Conservation (phyloP, 2,797 vertebrate genomes). For the Nannoperca australis region DNA sequence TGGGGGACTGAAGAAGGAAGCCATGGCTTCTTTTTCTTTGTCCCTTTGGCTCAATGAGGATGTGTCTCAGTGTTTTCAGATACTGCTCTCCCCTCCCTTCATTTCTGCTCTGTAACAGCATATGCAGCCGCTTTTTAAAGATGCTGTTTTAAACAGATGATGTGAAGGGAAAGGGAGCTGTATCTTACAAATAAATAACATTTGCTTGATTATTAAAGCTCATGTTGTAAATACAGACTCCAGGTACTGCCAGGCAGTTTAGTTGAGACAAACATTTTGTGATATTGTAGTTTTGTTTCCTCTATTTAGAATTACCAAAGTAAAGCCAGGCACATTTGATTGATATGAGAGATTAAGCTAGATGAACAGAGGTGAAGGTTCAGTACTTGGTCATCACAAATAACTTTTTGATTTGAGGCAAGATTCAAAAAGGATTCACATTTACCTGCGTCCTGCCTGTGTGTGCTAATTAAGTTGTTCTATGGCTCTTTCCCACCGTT, state of each 20-base stretch:
- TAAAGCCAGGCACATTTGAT: constrained; percentile 61
- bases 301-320: constrained; percentile 40
- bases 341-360: constrained; percentile 83
- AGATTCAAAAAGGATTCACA: constrained; percentile 44
- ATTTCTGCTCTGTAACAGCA: constrained; percentile 23
- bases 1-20: constrained; percentile 27
- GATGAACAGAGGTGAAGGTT: constrained; percentile 89
- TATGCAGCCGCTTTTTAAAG: constrained; percentile 9
- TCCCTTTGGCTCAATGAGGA: constrained; percentile 22
- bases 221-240: constrained; percentile 71
- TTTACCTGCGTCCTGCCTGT: not conserved
- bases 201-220: constrained; percentile 31
- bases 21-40: constrained; percentile 33
- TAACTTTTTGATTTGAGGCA: constrained; percentile 61
- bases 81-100: constrained; percentile 22
- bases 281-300: constrained; percentile 40
- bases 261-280: constrained; percentile 54
- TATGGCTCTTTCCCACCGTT: constrained; percentile 21
- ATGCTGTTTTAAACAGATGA: constrained; percentile 1
- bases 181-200: not conserved
- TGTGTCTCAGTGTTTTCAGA: constrained; percentile 9
- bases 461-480: constrained; percentile 31
- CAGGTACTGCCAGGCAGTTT: constrained; percentile 58
- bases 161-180: constrained; percentile 23
- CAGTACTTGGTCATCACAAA: constrained; percentile 87